Evolutionary conservation across 2,113 vertebrate species (phyloP).

Genomic region (Haliaeetus leucogaster): DNA sequence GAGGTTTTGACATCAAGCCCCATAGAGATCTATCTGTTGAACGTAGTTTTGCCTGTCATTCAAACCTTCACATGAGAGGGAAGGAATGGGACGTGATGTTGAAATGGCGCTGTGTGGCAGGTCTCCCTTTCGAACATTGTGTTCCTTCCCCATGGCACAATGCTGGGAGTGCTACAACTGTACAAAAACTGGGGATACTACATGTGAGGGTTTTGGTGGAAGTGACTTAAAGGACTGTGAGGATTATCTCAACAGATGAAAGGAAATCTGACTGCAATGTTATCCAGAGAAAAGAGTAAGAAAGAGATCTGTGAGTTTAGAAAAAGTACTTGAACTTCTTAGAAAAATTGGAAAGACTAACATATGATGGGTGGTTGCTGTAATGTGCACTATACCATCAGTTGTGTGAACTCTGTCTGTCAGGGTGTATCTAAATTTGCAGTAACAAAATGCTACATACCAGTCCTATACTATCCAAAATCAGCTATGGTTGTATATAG

Average conservation of each 20-base stretch:
- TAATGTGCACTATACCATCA: not conserved
- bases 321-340: not conserved
- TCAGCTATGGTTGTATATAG: not conserved
- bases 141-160: accelerated
- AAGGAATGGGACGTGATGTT: accelerated
- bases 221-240: not conserved
- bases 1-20: not conserved
- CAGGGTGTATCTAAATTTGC: not conserved
- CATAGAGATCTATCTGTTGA: accelerated
- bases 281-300: not conserved
- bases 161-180: accelerated
- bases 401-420: not conserved
- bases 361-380: not conserved
- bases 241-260: not conserved
- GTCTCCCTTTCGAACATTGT: accelerated
- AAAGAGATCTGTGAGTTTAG: not conserved
- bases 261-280: not conserved
- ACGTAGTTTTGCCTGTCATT: not conserved
- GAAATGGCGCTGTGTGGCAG: too few relatives aligned
- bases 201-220: not conserved
- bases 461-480: not conserved
- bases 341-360: not conserved
- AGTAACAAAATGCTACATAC: too few relatives aligned
- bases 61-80: too few relatives aligned
- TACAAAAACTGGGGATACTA: accelerated